Base-by-base conservation (phyloP, 2,113 vertebrate genomes). In the Clarias magur region DNA sequence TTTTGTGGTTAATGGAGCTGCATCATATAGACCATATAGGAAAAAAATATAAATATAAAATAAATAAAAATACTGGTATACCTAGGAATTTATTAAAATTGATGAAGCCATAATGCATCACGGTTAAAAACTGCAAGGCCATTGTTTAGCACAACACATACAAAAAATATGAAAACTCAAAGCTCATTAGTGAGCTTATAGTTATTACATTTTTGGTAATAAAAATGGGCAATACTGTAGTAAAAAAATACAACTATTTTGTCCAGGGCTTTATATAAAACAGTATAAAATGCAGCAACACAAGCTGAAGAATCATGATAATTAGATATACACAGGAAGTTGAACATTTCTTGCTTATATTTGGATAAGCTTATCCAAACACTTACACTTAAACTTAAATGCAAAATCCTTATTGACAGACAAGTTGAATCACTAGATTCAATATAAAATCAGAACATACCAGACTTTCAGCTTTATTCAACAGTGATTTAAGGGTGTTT, bases 121-220 rank as follows among this genome's bases (percentile, higher is more conserved):
- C 10, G 48, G n/a, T 79, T 79, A 27, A 56, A 79, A 53, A 56
- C 75, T 79, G 25, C 15, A 78, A 56, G 15, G n/a, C 54, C 9
- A 30, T 57, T 15, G 78, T 16, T 56, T 56, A 80, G 4, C 4
- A 34, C 30, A 62, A 81, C 21, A 60, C 79, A 5, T 19, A 81
- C 57, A 81, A 19, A 81, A 62, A 56, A 78, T 17, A 48, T 54
- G 75, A 12, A 56, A 78, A 54, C 75, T 70, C 30, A 19, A 17
- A 59, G 78, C 54, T 80, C 17, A 21, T 81, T 81, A 62, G 19
- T n/a, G n/a, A n/a, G n/a, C n/a, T n/a, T n/a, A n/a, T n/a, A n/a
- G n/a, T n/a, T n/a, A n/a, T n/a, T n/a, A n/a, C n/a, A n/a, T n/a
- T n/a, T n/a, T n/a, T n/a, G n/a, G 5, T 27, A 30, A 27, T 56